Conservation (phyloP, 2,888 invertebrate species). For the Chirona hameri region DNA sequence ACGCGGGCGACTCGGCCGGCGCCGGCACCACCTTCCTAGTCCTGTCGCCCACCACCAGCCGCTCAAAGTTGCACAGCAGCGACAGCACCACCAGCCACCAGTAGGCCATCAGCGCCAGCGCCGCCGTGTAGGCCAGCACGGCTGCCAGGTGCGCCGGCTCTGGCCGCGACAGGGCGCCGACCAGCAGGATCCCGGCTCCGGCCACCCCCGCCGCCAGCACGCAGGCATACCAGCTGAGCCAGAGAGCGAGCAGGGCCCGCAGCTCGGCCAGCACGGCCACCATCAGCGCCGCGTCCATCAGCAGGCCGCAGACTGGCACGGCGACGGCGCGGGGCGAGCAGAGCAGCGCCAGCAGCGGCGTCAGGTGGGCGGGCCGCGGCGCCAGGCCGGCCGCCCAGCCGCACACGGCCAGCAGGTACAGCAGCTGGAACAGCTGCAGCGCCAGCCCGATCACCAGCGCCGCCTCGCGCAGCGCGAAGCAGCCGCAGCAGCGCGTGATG, state of each 20-base stretch:
- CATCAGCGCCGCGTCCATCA: background rate
- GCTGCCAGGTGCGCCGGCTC: background rate
- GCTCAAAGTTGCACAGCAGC: background rate
- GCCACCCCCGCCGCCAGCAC: background rate
- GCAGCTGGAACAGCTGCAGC: slow-evolving; percentile 13
- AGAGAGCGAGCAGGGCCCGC: background rate
- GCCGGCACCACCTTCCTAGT: background rate
- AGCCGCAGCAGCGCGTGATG: slow-evolving; percentile 11
- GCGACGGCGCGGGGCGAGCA: background rate
- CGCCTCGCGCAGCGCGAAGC: background rate
- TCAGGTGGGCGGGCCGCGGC: background rate
- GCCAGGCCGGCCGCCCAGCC: slow-evolving; percentile 13
- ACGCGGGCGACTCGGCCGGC: background rate
- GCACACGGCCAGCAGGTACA: slow-evolving; percentile 13
- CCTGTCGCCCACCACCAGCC: background rate
- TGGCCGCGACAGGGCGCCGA: background rate
- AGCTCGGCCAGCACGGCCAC: slow-evolving; percentile 1
- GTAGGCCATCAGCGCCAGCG: background rate
- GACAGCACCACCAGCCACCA: slow-evolving; percentile 13
- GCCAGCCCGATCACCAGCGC: background rate
- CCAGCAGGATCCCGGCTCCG: background rate
- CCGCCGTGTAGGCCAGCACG: slow-evolving; percentile 9
- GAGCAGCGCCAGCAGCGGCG: background rate
- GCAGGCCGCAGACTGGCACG: slow-evolving; percentile 9
- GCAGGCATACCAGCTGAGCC: slow-evolving; percentile 6